These are phyloP conservation scores for Epistrophe grossulariae DNA, from an alignment of 2,888 invertebrate species.

Conservation along the genomic window DNA sequence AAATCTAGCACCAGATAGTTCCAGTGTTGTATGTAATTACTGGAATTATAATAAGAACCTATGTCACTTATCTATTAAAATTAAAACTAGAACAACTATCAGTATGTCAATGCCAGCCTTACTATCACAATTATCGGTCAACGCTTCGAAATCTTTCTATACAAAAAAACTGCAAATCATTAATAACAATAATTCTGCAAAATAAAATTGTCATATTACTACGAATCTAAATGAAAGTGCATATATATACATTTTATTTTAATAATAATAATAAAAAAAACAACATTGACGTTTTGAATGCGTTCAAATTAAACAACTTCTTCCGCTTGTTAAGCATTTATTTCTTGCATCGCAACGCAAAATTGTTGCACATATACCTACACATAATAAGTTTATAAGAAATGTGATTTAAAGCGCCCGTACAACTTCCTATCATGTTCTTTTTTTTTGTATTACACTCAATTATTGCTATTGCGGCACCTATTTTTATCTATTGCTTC, in stretches of 20 bases:
- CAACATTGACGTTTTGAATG: not conserved
- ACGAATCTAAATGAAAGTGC: not conserved
- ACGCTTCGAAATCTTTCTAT: not conserved
- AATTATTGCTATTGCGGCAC: slow-evolving; percentile 62
- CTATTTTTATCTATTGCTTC: slow-evolving; percentile 67
- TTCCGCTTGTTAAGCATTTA: slow-evolving; percentile 31
- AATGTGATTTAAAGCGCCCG: slow-evolving; percentile 43
- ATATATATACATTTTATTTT: not conserved
- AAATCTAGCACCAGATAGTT: not conserved
- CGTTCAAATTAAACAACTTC: slow-evolving; percentile 18
- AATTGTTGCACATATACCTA: slow-evolving; percentile 45
- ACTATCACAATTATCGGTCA: not conserved
- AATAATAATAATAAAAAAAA: not conserved
- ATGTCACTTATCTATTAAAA: not conserved
- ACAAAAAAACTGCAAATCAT: not conserved
- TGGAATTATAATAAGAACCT: not conserved
- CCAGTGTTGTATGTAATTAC: not conserved
- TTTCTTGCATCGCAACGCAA: slow-evolving; percentile 35
- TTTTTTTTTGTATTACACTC: slow-evolving; percentile 28
- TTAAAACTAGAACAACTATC: not conserved
- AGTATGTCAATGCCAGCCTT: not conserved
- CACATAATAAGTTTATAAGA: slow-evolving; percentile 4
- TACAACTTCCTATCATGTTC: slow-evolving; percentile 61
- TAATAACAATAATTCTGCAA: not conserved
- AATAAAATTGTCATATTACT: too few relatives aligned